Base-by-base conservation (phyloP, 2,797 vertebrate species). In the Mycteria americana region DNA sequence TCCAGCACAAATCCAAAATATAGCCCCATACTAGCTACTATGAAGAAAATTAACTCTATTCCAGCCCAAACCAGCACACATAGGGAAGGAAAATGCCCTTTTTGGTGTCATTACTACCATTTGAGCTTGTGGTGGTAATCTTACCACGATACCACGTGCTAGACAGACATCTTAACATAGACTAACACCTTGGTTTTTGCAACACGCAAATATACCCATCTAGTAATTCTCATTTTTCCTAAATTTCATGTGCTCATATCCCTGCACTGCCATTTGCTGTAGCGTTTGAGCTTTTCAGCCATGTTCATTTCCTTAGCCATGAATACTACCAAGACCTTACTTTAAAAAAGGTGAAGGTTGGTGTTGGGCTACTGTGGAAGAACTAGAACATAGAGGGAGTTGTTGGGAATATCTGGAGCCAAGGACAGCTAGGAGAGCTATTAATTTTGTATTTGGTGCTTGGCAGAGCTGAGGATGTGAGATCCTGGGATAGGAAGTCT, bases 131-230 rank as follows among this genome's bases (percentile, higher is more conserved):
- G 13, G 4, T 69, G 33, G 45, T 88, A 45, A 63, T 48, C n/a
- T 92, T 64, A 57, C 6, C 15, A 22, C 60, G 41, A 56, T 30
- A 59, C 7, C 5, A 6, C n/a, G 13, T 60, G 45, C 57, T 64
- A 37, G 62, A 59, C 50, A 76, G 43, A 46, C 18, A 35, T 45
- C 41, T 85, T 51, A 45, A 65, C 7, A 23, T 5, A 57, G 18
- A 28, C 9, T 0, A 0, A 11, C 16, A 33, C 30, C 0, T 1
- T 35, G 35, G 6, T 7, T 63, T 84, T 76, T 84, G 37, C 28
- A 60, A 81, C 6, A 6, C 75, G 62, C 16, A 33, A 70, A 16
- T 62, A 74, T 15, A 68, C 2, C 6, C 6, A 3, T 27, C 25
- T 21, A 68, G 7, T 57, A 72, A 63, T 72, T 65, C 18, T 72